Conservation (phyloP, 2,888 invertebrate genomes). For the Chrysina gloriosa region DNA sequence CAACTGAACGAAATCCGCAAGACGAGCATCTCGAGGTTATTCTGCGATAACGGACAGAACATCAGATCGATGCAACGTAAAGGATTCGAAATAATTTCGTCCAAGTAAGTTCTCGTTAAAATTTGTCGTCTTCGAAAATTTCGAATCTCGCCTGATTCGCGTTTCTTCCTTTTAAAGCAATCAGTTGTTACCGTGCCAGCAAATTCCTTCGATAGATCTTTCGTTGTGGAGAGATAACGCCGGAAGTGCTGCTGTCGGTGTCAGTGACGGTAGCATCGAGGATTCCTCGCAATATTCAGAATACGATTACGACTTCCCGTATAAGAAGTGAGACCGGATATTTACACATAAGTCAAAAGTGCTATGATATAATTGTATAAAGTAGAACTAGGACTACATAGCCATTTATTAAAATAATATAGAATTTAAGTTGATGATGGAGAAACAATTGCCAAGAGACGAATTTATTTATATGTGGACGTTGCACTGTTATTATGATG, state of each 20-base stretch:
- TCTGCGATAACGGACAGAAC: constrained; percentile 84
- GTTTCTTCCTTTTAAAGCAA: constrained; percentile 67
- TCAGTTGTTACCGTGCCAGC: constrained; percentile 70
- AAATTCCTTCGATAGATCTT: constrained; percentile 72
- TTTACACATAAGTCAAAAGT: too few species aligned
- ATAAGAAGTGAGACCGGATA: too few species aligned
- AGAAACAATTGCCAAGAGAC: too few species aligned
- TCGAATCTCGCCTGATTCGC: constrained; percentile 5
- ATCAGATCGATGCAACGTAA: constrained; percentile 75
- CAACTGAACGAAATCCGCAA: constrained; percentile 85
- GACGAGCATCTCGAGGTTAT: constrained; percentile 78
- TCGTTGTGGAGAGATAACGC: constrained; percentile 69
- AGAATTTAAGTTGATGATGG: too few species aligned
- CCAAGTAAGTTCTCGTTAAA: constrained; percentile 66
- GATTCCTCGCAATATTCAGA: not conserved
- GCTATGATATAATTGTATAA: too few species aligned
- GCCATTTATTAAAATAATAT: too few species aligned
- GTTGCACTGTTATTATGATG: too few species aligned
- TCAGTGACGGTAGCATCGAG: not conserved
- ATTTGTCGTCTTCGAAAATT: not conserved
- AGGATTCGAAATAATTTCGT: constrained; percentile 75
- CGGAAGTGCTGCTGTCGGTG: not conserved
- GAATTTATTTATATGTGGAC: too few species aligned
- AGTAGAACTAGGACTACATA: too few species aligned
- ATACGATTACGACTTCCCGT: constrained; percentile 22